Evolutionary conservation across 2,888 invertebrate genomes (phyloP).

Genomic region (Lathronympha strigana): DNA sequence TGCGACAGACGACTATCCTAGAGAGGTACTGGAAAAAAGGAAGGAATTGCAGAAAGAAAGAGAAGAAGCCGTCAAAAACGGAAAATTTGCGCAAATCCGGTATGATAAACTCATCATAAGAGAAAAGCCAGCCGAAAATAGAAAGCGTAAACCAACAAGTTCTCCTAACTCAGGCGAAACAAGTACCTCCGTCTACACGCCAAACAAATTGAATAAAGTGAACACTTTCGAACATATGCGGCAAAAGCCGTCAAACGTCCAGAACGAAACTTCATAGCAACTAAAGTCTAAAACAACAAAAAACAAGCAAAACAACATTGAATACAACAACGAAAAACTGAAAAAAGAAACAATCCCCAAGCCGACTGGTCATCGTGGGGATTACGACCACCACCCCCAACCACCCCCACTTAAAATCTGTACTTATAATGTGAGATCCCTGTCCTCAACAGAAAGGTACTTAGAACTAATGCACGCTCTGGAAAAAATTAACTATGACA

Average conservation of each 20-base stretch:
- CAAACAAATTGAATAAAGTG: too few relatives aligned
- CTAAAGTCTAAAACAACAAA: neutral
- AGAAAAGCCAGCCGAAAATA: too few relatives aligned
- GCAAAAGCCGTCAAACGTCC: too few relatives aligned
- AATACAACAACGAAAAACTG: too few relatives aligned
- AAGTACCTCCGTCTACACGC: too few relatives aligned
- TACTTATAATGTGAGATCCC: neutral
- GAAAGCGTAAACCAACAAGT: neutral
- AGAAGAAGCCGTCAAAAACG: conserved; percentile 1
- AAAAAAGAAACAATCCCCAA: too few relatives aligned
- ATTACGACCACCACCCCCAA: neutral
- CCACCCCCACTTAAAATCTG: neutral
- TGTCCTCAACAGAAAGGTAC: neutral
- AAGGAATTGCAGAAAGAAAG: too few relatives aligned
- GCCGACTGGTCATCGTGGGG: neutral
- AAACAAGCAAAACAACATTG: too few relatives aligned
- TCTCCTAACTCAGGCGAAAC: neutral
- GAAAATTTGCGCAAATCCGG: neutral
- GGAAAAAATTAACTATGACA: neutral
- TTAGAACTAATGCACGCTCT: neutral
- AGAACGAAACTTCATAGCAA: too few relatives aligned
- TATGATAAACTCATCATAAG: neutral
- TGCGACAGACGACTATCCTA: neutral
- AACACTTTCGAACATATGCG: too few relatives aligned
- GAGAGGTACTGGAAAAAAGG: conserved; percentile 9